These are phyloP conservation scores for Nothoprocta pentlandii DNA, from an alignment of 2,113 vertebrate species.

Conservation along the genomic window DNA sequence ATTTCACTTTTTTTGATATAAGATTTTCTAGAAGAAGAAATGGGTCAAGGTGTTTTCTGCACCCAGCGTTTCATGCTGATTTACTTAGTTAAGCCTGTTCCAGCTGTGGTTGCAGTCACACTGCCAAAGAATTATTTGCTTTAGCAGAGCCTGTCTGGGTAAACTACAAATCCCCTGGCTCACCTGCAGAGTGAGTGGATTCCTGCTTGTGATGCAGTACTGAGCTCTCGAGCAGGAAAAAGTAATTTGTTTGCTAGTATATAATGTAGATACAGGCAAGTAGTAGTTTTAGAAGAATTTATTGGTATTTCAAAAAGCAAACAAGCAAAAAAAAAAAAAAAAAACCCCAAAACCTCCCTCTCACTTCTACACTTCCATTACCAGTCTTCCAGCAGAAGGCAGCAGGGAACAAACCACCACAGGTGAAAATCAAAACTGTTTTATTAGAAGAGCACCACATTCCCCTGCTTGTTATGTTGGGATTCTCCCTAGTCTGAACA, in stretches of 20 bases:
- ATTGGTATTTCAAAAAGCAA: neutral
- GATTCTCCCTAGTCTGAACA: neutral
- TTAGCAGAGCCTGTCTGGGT: neutral
- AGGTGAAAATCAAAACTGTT: neutral
- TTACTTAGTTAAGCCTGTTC: neutral
- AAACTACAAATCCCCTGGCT: neutral
- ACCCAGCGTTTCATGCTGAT: neutral
- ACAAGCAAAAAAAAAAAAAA: neutral
- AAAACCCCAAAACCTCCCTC: neutral
- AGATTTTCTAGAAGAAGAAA: neutral
- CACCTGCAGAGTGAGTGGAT: neutral
- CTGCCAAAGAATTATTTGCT: constrained; percentile 16
- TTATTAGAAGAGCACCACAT: neutral
- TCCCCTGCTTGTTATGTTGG: fast-evolving
- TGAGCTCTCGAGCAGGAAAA: neutral
- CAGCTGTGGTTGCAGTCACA: neutral
- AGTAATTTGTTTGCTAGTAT: neutral
- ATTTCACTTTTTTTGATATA: neutral
- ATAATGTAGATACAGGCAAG: neutral
- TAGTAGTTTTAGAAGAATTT: neutral
- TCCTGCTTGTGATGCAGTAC: neutral
- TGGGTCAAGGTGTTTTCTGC: neutral
- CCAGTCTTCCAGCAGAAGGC: neutral
- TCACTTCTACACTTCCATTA: neutral
- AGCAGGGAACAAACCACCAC: neutral